Evolutionary conservation across 2,797 vertebrate species (phyloP), one percentile per base, ranked within the genome.

Genomic region (Coccyzus lansbergi): DNA sequence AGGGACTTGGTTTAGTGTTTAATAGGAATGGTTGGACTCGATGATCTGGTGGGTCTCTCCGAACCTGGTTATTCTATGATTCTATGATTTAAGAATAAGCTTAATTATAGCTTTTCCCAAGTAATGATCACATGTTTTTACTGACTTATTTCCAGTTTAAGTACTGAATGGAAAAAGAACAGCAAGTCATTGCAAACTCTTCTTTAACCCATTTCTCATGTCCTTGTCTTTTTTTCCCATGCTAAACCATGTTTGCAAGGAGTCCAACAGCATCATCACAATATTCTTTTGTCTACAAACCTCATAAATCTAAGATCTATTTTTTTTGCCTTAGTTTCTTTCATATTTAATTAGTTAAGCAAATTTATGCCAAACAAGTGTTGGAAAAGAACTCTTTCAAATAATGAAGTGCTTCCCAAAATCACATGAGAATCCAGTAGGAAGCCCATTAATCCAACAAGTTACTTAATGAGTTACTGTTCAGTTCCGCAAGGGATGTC

Each of bases 401-500:
- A 80, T 78, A 89, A 69, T 55, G 21, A 75, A 67, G 28, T 49
- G 28, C 28, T 92, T 95, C 69, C 14, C 75, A 65, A 93, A 92
- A 80, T 82, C 82, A 64, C 53, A 69, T 33, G 59, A 89, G 58
- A 44, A 46, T 80, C 80, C 51, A 77, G 34, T 60, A 87, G 51
- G 69, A 95, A 91, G 62, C 7, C 53, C 38, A 42, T 95, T 77
- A 85, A 74, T 91, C 34, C 70, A 49, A 14, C 18, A 31, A 75
- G 9, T 81, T 87, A 69, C n/a, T 55, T 42, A 70, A 80, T n/a
- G 49, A 83, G n/a, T 77, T 82, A 71, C 42, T 18, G 25, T 60
- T 53, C 36, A 36, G 28, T 80, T 88, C 69, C 13, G 7, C 89
- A 86, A 87, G 2, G 12, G 9, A 40, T 55, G 34, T 74, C 42